Percentiles rank a stretch among this genome's conserved stretches.
Evolutionary conservation across 2,888 invertebrate genomes (phyloP).

Genomic region (Standfussiana lucernea): DNA sequence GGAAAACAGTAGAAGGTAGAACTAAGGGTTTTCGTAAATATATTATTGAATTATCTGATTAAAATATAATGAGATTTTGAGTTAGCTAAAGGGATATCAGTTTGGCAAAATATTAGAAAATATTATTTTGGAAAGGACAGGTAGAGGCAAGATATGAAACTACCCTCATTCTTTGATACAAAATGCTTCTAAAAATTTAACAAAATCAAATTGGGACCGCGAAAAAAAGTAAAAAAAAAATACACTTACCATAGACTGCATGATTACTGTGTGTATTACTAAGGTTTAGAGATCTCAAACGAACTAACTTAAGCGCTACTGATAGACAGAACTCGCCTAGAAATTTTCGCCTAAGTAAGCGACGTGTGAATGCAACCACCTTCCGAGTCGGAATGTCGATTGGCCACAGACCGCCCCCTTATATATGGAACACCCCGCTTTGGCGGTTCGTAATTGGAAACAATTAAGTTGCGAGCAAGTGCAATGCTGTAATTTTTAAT

Average conservation of each 20-base stretch:
- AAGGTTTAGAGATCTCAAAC: conserved; percentile 89
- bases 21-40: background rate
- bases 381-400: conserved; percentile 86
- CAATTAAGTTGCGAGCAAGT: conserved; percentile 88
- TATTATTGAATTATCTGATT: no score
- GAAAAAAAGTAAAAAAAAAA: conserved; percentile 47
- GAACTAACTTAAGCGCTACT: conserved; percentile 90
- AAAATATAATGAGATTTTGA: background rate
- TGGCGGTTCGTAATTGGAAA: conserved; percentile 86
- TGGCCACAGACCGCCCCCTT: conserved; percentile 81
- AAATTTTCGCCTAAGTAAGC: conserved; percentile 88
- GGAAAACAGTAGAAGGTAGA: background rate
- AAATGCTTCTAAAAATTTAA: conserved; percentile 19
- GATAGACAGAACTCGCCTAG: conserved; percentile 88
- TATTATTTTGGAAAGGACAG: background rate
- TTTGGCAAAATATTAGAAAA: background rate
- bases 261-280: conserved; percentile 86
- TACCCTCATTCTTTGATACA: background rate
- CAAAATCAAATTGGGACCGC: background rate
- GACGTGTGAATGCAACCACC: conserved; percentile 84
- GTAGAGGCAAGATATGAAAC: background rate
- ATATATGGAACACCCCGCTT: conserved; percentile 88
- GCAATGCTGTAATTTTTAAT: conserved; percentile 87
- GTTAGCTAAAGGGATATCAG: no score
- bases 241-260: conserved; percentile 89